phyloP scores from a whole-genome alignment of 1,140 invertebrate species.

The Medauroidea extradentata region DNA sequence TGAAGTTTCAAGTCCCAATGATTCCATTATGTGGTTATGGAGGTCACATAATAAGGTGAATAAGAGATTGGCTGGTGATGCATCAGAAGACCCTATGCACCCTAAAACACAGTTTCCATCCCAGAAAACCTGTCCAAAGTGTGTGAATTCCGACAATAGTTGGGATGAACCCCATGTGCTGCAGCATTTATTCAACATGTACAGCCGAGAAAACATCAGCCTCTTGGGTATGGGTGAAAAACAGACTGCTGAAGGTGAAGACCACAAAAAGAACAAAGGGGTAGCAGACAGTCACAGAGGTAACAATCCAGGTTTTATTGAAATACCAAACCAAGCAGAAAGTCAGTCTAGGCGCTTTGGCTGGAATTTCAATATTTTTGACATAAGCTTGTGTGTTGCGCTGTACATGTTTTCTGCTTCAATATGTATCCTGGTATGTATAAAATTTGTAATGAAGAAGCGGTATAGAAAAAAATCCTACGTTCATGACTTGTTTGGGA shows the following conservation, averaged over 20 bases:
- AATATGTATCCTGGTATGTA: constrained; percentile 69
- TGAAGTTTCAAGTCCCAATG: constrained; percentile 62
- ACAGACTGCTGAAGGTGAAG: constrained; percentile 24
- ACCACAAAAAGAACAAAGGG: background rate
- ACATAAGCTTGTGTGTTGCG: constrained; percentile 70
- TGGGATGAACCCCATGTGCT: constrained; percentile 71
- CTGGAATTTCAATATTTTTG: constrained; percentile 58
- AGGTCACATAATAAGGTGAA: constrained; percentile 92
- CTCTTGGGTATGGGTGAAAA: constrained; percentile 41
- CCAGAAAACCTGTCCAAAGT: constrained; percentile 60
- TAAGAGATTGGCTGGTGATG: constrained; percentile 73
- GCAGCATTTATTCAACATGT: constrained; percentile 69
- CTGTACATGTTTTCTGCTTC: constrained; percentile 63
- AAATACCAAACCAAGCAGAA: constrained; percentile 34
- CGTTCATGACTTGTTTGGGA: constrained; percentile 56
- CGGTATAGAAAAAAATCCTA: constrained; percentile 65
- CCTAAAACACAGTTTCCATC: constrained; percentile 91
- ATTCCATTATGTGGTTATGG: constrained; percentile 92
- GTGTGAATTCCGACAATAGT: constrained; percentile 50
- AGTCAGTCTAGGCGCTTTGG: constrained; percentile 41
- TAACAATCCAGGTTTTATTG: constrained; percentile 26
- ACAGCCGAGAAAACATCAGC: constrained; percentile 54
- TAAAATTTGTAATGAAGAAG: constrained; percentile 65
- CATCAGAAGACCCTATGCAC: constrained; percentile 84
- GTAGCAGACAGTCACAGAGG: constrained; percentile 19